These are phyloP conservation scores for Tetrapedia diversipes DNA, from an alignment of 2,888 invertebrate species.

Conservation along the genomic window DNA sequence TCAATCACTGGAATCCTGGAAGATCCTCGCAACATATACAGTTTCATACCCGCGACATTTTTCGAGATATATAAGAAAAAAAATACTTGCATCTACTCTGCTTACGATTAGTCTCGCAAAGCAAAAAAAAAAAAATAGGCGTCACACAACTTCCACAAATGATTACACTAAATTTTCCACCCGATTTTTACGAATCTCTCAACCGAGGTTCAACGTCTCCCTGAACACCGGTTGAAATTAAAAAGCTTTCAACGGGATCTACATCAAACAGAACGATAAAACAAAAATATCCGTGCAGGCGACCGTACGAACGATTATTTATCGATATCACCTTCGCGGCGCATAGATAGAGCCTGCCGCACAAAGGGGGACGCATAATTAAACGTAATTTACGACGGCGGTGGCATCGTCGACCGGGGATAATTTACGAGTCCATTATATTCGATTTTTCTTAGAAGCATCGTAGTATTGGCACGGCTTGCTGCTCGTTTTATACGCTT, in stretches of 20 bases:
- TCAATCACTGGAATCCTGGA: too few species aligned
- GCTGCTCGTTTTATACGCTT: slow-evolving; percentile 50
- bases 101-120: too few species aligned
- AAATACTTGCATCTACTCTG: too few species aligned
- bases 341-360: neutral
- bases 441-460: slow-evolving; percentile 67
- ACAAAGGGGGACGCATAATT: slow-evolving; percentile 39
- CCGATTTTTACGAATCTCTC: neutral
- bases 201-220: neutral
- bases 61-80: neutral
- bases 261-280: neutral
- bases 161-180: neutral
- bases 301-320: slow-evolving; percentile 13
- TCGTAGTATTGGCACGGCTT: slow-evolving; percentile 3
- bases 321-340: neutral
- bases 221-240: neutral
- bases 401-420: slow-evolving; percentile 60
- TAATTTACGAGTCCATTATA: slow-evolving; percentile 75
- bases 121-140: neutral
- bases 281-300: neutral
- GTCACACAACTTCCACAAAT: too few species aligned
- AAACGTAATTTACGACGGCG: slow-evolving; percentile 59
- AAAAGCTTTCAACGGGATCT: neutral
- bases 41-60: too few species aligned
- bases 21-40: too few species aligned